These are phyloP conservation scores for Solea solea DNA, from an alignment of 2,113 vertebrate species.

Conservation along the genomic window DNA sequence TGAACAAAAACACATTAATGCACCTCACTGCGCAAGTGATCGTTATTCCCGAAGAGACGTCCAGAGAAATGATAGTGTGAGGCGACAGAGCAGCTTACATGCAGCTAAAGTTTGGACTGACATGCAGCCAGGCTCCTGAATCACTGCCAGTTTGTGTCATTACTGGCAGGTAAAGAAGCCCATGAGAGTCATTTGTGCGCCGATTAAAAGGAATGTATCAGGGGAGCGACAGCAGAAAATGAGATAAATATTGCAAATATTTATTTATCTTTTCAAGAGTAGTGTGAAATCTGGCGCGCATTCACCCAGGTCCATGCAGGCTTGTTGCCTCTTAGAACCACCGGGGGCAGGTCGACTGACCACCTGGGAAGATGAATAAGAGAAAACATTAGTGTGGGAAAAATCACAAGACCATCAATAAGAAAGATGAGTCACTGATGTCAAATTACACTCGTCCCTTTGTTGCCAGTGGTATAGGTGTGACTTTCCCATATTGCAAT, in stretches of 20 bases:
- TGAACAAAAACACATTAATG: background rate
- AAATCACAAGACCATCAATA: background rate
- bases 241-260: no score
- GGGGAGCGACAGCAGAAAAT: background rate
- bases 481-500: no score
- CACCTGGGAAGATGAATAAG: background rate
- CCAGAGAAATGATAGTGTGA: background rate
- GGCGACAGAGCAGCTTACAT: background rate
- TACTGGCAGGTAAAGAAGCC: background rate
- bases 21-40: background rate
- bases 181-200: background rate
- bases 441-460: background rate
- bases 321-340: background rate
- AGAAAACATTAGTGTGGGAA: background rate
- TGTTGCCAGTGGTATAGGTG: no score
- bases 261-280: background rate
- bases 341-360: background rate
- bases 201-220: background rate
- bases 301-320: background rate
- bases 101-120: background rate
- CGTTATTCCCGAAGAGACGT: background rate
- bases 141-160: background rate
- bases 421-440: background rate
- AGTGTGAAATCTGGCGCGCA: no score
- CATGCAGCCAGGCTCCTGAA: background rate